Evolutionary conservation across 2,797 vertebrate species (phyloP).

Genomic region (Ctenochaetus hawaiiensis): DNA sequence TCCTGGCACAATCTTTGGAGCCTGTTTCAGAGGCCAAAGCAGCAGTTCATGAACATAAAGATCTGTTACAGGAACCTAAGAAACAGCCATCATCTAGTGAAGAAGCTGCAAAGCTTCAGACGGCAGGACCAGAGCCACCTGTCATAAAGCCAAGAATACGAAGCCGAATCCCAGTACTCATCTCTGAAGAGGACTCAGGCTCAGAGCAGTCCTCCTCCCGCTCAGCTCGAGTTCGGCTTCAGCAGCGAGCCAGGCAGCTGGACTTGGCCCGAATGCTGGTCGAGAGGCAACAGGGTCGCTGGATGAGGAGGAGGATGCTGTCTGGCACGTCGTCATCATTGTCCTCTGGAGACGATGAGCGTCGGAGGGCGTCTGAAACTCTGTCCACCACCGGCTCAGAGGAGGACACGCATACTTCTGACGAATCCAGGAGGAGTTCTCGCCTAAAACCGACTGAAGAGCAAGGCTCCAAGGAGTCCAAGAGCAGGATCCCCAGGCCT

Average conservation of each 20-base stretch:
- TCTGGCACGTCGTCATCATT: slow-evolving; percentile 91
- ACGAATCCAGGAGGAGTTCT: slow-evolving; percentile 84
- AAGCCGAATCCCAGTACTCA: slow-evolving; percentile 93
- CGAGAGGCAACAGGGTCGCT: slow-evolving; percentile 91
- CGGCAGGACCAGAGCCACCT: slow-evolving; percentile 23
- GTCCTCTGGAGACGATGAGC: slow-evolving; percentile 91
- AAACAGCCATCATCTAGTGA: slow-evolving; percentile 55
- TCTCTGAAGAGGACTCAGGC: slow-evolving; percentile 92
- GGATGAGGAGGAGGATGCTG: slow-evolving; percentile 87
- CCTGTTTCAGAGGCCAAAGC: slow-evolving; percentile 53
- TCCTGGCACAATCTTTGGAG: slow-evolving; percentile 46
- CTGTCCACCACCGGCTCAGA: slow-evolving; percentile 92
- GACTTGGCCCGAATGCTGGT: slow-evolving; percentile 91
- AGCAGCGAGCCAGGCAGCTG: slow-evolving; percentile 87
- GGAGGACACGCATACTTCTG: slow-evolving; percentile 91
- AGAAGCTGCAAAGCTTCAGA: slow-evolving; percentile 33
- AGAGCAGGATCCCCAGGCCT: slow-evolving; percentile 90
- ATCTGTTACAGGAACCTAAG: slow-evolving; percentile 26
- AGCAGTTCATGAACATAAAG: slow-evolving; percentile 43
- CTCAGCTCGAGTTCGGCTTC: slow-evolving; percentile 87
- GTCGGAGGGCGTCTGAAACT: slow-evolving; percentile 88
- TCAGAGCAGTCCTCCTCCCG: slow-evolving; percentile 89
- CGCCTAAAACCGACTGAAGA: slow-evolving; percentile 73
- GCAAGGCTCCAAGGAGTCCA: slow-evolving; percentile 68
- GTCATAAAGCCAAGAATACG: slow-evolving; percentile 75